Conservation (phyloP, 2,113 vertebrate genomes). For the Edolisoma coerulescens region DNA sequence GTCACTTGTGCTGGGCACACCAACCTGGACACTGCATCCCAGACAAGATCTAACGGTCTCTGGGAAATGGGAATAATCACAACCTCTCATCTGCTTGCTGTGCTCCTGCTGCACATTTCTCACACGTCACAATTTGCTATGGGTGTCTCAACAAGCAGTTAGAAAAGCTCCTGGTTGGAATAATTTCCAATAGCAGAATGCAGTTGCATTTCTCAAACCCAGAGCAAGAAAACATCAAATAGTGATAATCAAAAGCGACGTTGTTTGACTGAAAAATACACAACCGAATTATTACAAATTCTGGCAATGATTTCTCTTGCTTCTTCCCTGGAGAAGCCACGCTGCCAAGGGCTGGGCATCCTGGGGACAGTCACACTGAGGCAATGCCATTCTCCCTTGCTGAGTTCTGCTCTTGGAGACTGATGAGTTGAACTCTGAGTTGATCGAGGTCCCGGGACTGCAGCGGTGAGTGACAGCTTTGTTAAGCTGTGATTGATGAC, state of each 20-base stretch:
- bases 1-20: not conserved
- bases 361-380: not conserved
- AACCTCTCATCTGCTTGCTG: not conserved
- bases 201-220: not conserved
- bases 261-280: not conserved
- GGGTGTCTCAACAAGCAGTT: not conserved
- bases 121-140: not conserved
- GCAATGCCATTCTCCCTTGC: not conserved
- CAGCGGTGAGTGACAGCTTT: slow-evolving; percentile 47
- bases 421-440: slow-evolving; percentile 18
- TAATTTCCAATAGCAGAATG: not conserved
- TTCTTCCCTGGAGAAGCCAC: not conserved
- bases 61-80: not conserved
- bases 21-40: not conserved
- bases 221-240: not conserved
- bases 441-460: slow-evolving; percentile 25
- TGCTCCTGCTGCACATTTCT: not conserved
- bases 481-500: slow-evolving; percentile 65
- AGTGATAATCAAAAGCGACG: not conserved
- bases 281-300: not conserved
- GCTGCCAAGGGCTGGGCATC: not conserved
- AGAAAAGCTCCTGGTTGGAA: not conserved
- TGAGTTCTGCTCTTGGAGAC: not conserved
- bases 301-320: not conserved
- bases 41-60: not conserved